Evolutionary conservation across 37 sponge, comb jelly and placozoan species (phyloP), one percentile per base, ranked within the genome.

Genomic region (Axinella damicornis): DNA sequence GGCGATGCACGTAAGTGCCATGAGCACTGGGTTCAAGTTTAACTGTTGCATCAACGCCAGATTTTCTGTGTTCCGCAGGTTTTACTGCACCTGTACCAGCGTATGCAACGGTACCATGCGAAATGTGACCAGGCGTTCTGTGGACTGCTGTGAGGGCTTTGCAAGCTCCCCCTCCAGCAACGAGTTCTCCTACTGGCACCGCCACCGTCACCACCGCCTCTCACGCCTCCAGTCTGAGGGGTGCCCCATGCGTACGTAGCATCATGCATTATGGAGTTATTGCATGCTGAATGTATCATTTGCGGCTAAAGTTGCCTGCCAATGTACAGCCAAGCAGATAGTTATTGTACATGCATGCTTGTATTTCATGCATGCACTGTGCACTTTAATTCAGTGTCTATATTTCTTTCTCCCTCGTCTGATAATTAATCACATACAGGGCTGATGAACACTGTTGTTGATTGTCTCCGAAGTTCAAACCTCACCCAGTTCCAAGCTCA

Each of bases 71-170:
- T 72, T 34, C 12, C 35, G 53, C 53, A 71, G 73, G 53, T 15
- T 71, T 21, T 15, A 39, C 30, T 68, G 80, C 16, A 27, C n/a
- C 28, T 25, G 53, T 1, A 80, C 69, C 21, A 28, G 14, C 6
- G 24, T 13, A 0, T 68, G 80, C 69, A 30, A 68, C 66, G 76
- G 60, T 33, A n/a, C 62, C 5, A 5, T 73, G 17, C 52, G 13
- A 16, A 73, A 83, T 34, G 20, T 72, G 18, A 61, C 83, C 31
- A 36, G 2, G 9, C 6, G 20, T 2, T 33, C 21, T 4, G 22
- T 71, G 14, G 74, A 30, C 32, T 83, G 83, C 74, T 83, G 83
- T 61, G 64, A 71, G 12, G 83, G 83, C 1, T 83, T 61, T 73
- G 65, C 64, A 2, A 32, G 20, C 19, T 57, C 38, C 2, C 71